Evolutionary conservation across 1,140 invertebrate species (phyloP).

Genomic region (Drosophila quadrilineata): DNA sequence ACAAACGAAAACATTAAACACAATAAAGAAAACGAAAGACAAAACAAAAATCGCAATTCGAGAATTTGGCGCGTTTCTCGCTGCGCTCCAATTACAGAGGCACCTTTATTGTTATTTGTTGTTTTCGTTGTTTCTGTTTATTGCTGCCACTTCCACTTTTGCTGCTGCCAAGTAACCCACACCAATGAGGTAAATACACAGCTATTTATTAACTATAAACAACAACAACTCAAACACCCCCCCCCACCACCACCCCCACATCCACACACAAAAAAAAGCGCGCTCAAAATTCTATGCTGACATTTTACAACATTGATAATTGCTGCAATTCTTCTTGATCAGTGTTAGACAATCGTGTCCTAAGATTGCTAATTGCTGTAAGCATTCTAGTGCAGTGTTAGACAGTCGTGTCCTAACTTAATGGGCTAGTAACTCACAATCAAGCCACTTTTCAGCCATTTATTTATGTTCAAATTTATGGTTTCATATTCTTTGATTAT

Average conservation of each 20-base stretch:
- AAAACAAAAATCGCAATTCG: slow-evolving; percentile 31
- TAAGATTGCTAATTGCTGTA: too few species aligned
- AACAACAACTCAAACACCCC: neutral
- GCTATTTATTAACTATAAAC: neutral
- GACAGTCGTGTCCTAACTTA: too few species aligned
- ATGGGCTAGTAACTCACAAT: too few species aligned
- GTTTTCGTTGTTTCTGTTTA: slow-evolving; percentile 31
- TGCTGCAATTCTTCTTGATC: slow-evolving; percentile 26
- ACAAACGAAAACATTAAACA: slow-evolving; percentile 18
- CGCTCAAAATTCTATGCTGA: neutral
- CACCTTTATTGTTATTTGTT: slow-evolving; percentile 24
- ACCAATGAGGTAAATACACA: slow-evolving; percentile 68
- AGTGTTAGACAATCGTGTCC: too few species aligned
- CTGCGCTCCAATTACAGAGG: slow-evolving; percentile 42
- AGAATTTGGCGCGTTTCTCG: slow-evolving; percentile 53
- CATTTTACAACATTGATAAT: slow-evolving; percentile 38
- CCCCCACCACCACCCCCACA: neutral
- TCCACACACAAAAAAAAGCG: slow-evolving; percentile 1
- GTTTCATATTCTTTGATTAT: neutral
- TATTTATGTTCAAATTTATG: slow-evolving; percentile 16
- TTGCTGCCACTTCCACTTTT: slow-evolving; percentile 19
- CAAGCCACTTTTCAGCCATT: slow-evolving; percentile 15
- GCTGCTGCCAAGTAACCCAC: slow-evolving; percentile 50
- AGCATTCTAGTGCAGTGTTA: too few species aligned
- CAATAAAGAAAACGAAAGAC: slow-evolving; percentile 15